Base-by-base conservation (phyloP, 2,113 vertebrate genomes). In the Hydrochoerus hydrochaeris region DNA sequence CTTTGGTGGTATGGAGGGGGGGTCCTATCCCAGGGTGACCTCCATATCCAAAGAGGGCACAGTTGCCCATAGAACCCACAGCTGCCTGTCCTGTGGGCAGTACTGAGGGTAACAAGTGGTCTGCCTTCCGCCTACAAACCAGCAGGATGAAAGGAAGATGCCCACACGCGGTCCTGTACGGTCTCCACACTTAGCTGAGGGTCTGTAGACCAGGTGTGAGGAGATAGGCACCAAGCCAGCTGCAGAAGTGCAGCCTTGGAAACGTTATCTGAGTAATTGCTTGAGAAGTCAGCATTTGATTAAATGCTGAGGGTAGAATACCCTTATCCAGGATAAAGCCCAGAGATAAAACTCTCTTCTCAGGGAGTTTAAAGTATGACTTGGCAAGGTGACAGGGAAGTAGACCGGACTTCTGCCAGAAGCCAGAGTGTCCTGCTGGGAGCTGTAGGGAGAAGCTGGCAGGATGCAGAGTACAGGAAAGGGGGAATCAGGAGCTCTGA, bases 231-330 rank as follows among this genome's bases (percentile, higher is more conserved):
- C 85, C 1, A 7, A 88, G 54, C 17, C 49, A 85, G 60, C 46
- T 85, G 67, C 28, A 32, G 65, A 85, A 81, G 22, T 35, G 16
- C 44, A 88, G 20, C 35, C 44, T 91, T 58, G 52, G 38, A 94
- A 82, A 88, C 2, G n/a, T 9, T 13, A 63, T 62, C 35, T 28
- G 52, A 41, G 52, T 54, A 75, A 58, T 44, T 92, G 88, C 75
- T 96, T 62, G 69, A 88, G 75, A 92, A 93, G 38, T 85, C 49
- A 83, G 63, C 30, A 67, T 94, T 88, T 62, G 41, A 60, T 63
- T 69, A 44, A 62, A 85, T 3, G 35, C 67, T 69, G 35, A 69
- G 67, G 67, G 28, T 13, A 46, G 83, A 60, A 75, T 81, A 85
- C 2, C 20, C 57, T n/a, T 52, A 89, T 87, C 57, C 52, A 89